These are phyloP conservation scores for Acromyrmex echinatior DNA, from an alignment of 1,140 invertebrate species.

Conservation along the genomic window DNA sequence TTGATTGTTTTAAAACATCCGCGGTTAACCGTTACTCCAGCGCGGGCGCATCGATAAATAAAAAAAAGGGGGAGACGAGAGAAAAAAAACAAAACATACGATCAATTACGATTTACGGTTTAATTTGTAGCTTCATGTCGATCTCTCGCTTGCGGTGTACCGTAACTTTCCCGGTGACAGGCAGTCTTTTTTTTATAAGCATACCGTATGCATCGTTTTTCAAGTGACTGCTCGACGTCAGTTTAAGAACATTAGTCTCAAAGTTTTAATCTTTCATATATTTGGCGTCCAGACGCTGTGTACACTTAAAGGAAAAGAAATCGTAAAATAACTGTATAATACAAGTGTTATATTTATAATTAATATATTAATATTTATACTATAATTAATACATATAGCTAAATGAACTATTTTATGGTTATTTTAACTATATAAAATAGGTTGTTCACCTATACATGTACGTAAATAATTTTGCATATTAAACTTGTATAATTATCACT, in stretches of 20 bases:
- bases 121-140: constrained; percentile 45
- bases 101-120: constrained; percentile 60
- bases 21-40: constrained; percentile 56
- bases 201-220: background rate
- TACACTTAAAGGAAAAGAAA: no score
- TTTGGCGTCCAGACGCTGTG: background rate
- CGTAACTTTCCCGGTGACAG: constrained; percentile 43
- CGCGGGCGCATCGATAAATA: constrained; percentile 51
- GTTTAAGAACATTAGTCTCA: background rate
- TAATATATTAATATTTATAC: no score
- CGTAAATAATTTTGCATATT: no score
- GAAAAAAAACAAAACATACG: constrained; percentile 34
- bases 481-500: no score
- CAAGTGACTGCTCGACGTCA: background rate
- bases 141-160: background rate
- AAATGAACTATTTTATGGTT: no score
- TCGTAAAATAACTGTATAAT: no score
- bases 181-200: constrained; percentile 27
- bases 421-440: no score
- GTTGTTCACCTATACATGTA: no score
- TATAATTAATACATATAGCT: no score
- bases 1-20: constrained; percentile 65
- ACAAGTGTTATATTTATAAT: no score
- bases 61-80: constrained; percentile 13
- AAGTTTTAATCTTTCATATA: background rate